phyloP scores from a whole-genome alignment of 2,113 vertebrate species.

The Anas platyrhynchos region DNA sequence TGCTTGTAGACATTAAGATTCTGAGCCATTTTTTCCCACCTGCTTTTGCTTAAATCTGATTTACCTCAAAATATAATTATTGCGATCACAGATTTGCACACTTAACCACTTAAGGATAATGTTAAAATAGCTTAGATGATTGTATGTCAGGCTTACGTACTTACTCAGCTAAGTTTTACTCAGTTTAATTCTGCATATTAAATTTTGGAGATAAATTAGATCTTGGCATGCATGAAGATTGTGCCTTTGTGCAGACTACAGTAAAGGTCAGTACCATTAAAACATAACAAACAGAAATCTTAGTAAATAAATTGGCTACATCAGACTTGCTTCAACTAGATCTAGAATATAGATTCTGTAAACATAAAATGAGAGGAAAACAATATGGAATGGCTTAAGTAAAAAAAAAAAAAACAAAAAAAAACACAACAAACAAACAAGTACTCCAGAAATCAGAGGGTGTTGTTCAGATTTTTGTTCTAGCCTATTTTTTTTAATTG shows the following conservation, averaged over 20 bases:
- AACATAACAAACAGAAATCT: background rate
- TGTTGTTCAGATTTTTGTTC: background rate
- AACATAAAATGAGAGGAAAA: background rate
- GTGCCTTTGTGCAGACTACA: background rate
- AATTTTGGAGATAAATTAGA: background rate
- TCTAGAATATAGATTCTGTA: background rate
- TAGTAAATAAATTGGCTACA: background rate
- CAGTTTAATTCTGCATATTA: background rate
- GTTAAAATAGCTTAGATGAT: background rate
- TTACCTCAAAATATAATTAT: background rate
- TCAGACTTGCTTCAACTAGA: background rate
- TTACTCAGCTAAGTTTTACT: background rate
- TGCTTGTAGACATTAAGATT: background rate
- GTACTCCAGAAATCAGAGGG: background rate
- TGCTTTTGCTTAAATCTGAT: background rate
- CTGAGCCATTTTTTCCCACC: background rate
- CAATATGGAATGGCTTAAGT: background rate
- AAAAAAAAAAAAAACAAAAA: background rate
- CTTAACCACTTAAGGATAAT: background rate
- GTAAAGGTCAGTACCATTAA: slow-evolving; percentile 31
- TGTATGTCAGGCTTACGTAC: background rate
- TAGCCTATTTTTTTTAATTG: background rate
- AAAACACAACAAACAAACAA: too few species aligned
- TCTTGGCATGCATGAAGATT: slow-evolving; percentile 20
- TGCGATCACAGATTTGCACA: background rate